Conservation (phyloP, 92 coral and sea anemone genomes). For the Anthopleura xanthogrammica region DNA sequence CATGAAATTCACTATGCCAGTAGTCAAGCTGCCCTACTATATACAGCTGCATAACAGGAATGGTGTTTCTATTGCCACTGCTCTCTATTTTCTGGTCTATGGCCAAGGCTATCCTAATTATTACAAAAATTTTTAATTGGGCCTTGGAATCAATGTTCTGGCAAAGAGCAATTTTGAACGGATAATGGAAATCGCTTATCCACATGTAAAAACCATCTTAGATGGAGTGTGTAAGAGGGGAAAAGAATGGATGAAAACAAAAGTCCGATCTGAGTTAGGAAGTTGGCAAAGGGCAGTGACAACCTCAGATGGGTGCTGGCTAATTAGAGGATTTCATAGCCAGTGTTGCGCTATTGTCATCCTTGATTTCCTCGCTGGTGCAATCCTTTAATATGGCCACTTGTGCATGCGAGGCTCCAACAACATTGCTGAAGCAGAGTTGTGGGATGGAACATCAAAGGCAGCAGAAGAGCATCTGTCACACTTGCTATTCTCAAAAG, state of each 20-base stretch:
- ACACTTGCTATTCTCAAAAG: slow-evolving; percentile 39
- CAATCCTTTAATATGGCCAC: slow-evolving; percentile 63
- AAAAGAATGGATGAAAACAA: slow-evolving; percentile 52
- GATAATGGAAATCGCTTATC: slow-evolving; percentile 17
- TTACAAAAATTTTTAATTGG: neutral
- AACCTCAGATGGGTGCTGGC: slow-evolving; percentile 72
- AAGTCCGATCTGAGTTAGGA: slow-evolving; percentile 25
- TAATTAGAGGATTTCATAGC: slow-evolving; percentile 45
- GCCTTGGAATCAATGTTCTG: slow-evolving; percentile 18
- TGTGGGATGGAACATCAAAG: slow-evolving; percentile 67
- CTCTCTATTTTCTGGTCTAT: neutral
- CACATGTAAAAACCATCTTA: slow-evolving; percentile 16
- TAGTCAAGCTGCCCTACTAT: neutral
- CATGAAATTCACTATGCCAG: neutral
- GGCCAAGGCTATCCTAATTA: slow-evolving; percentile 9
- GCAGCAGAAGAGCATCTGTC: slow-evolving; percentile 65
- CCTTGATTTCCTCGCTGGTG: slow-evolving; percentile 49
- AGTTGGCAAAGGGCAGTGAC: slow-evolving; percentile 53
- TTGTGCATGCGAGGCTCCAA: slow-evolving; percentile 59
- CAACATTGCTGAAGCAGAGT: slow-evolving; percentile 49
- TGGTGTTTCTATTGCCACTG: neutral
- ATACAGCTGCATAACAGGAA: neutral
- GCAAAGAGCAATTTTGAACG: slow-evolving; percentile 3
- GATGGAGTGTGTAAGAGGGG: slow-evolving; percentile 41
- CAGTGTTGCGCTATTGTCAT: slow-evolving; percentile 58